These are phyloP conservation scores for Tokudaia tokunoshimensis DNA, from an alignment of 2,797 vertebrate species.

Conservation along the genomic window DNA sequence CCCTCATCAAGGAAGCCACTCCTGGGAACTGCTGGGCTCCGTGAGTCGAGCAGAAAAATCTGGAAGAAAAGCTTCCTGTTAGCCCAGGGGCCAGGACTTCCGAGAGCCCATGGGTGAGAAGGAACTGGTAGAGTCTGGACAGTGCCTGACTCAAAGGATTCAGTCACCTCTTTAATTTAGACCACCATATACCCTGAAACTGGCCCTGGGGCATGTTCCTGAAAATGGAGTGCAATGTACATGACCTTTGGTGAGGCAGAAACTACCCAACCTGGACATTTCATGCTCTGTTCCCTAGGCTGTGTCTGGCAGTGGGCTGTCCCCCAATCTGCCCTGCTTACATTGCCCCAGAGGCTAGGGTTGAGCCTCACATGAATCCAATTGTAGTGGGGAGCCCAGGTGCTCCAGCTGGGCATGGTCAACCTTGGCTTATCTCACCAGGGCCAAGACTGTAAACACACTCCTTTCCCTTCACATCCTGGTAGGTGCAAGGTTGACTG, in stretches of 20 bases:
- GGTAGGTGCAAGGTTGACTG: not conserved
- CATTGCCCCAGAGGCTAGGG: rapidly evolving
- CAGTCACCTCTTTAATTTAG: not conserved
- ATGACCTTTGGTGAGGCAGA: not conserved
- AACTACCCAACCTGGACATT: not conserved
- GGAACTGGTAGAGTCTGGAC: not conserved
- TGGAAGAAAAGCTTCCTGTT: not conserved
- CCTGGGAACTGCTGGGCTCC: not conserved
- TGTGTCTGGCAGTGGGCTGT: not conserved
- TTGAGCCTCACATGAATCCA: not conserved
- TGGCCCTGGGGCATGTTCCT: not conserved
- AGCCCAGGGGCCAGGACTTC: not conserved
- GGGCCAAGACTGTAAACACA: rapidly evolving
- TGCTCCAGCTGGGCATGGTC: rapidly evolving
- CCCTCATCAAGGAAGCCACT: not conserved
- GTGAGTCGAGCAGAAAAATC: not conserved
- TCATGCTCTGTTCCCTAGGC: not conserved
- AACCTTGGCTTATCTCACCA: not conserved
- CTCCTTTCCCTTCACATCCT: not conserved
- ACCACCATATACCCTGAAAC: not conserved
- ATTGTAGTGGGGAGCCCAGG: not conserved
- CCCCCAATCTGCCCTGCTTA: not conserved
- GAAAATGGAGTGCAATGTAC: no score
- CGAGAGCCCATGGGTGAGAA: not conserved
- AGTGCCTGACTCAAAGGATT: not conserved